Conservation (phyloP, 2,888 invertebrate genomes). For the Chrysolina oricalcia region DNA sequence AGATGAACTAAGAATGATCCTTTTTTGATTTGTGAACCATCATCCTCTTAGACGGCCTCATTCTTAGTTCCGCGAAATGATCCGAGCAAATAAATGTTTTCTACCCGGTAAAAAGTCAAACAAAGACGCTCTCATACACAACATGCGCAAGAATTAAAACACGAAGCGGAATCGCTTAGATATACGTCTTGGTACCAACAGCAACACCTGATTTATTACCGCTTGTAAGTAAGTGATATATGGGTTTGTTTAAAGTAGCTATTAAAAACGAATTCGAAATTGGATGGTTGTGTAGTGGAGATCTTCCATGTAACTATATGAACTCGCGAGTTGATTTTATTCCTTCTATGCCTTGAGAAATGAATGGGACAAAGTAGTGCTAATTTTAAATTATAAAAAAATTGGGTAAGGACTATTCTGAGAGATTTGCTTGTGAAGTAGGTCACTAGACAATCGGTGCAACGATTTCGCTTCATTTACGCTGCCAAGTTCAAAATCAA, state of each 20-base stretch:
- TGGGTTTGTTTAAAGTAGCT: slow-evolving; percentile 57
- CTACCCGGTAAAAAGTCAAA: slow-evolving; percentile 15
- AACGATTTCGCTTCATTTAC: too few species aligned
- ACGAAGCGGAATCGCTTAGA: slow-evolving; percentile 44
- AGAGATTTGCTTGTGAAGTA: too few species aligned
- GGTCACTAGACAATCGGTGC: too few species aligned
- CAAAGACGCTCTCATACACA: slow-evolving; percentile 29
- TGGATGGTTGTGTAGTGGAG: slow-evolving; percentile 41
- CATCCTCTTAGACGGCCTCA: neutral
- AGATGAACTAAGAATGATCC: too few species aligned
- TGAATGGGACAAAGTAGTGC: too few species aligned
- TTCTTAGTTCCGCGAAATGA: neutral
- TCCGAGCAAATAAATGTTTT: neutral
- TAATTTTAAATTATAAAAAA: too few species aligned
- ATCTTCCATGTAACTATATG: slow-evolving; percentile 26
- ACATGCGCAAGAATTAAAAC: slow-evolving; percentile 39
- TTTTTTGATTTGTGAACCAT: neutral
- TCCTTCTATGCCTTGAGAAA: too few species aligned
- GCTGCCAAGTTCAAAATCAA: too few species aligned
- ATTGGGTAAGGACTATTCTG: too few species aligned
- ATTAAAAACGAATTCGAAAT: slow-evolving; percentile 53
- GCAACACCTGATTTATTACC: slow-evolving; percentile 55
- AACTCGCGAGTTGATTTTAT: too few species aligned
- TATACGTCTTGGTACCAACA: slow-evolving; percentile 42
- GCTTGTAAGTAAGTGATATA: slow-evolving; percentile 57